Evolutionary conservation across 2,888 invertebrate species (phyloP), one percentile per base, ranked within the genome.

Genomic region (Polietes domitor): DNA sequence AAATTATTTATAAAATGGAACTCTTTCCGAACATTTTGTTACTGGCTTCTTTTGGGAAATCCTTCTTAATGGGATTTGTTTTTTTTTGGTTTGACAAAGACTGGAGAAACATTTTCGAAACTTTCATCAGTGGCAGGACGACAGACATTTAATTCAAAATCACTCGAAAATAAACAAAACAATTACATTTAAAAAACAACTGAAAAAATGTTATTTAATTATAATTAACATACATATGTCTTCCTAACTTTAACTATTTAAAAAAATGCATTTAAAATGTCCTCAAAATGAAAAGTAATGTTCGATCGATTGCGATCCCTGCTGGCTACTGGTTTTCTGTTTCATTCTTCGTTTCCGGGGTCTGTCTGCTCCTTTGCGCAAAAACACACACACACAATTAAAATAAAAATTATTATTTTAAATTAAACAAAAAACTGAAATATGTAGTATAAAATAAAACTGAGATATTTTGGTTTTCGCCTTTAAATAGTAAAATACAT

Each of bases 401-500:
- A 65, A 28, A 63, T 32, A 63, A 2, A 37, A 24, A 26, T n/a
- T 55, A 55, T 55, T n/a, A 15, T 24, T 68, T 68, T 21, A 68
- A 68, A 41, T 58, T 63, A 75, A 37, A 55, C 43, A 70, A 75
- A 78, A 77, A 63, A 43, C n/a, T n/a, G 6, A 74, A 74, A 58
- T 19, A 77, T 71, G 10, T 71, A 58, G n/a, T 80, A 81, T 75
- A 83, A 78, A 83, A 81, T 77, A 81, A 80, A 83, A 78, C 53
- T 71, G 63, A 75, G 50, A 78, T 73, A 76, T 76, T 73, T 73
- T 75, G 75, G 78, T 68, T 71, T 78, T 68, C 32, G 55, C 58
- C n/a, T 50, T 81, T 73, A 55, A 71, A 80, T 61, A 74, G 50
- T 53, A 41, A 73, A 47, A 68, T 70, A 65, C 17, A 79, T 75